phyloP scores from a whole-genome alignment of 1,140 invertebrate genomes.

The Tetraneura akinire region DNA sequence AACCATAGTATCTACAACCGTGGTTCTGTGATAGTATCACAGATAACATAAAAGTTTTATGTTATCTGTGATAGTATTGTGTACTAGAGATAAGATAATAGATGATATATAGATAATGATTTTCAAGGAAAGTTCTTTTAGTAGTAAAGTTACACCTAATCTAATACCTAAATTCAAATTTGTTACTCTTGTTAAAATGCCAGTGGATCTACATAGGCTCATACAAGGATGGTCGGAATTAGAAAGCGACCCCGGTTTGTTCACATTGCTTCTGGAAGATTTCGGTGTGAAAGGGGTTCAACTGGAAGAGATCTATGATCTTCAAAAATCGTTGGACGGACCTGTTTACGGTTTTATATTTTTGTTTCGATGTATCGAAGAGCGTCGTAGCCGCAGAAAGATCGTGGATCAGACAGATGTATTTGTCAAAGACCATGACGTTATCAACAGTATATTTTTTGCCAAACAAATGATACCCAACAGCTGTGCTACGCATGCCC shows the following conservation, averaged over 20 bases:
- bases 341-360: slow-evolving; percentile 96
- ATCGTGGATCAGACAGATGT: slow-evolving; percentile 88
- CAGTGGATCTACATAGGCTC: slow-evolving; percentile 79
- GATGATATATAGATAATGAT: too few species aligned
- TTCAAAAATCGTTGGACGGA: slow-evolving; percentile 90
- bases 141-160: too few species aligned
- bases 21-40: too few species aligned
- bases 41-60: too few species aligned
- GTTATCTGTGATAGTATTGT: too few species aligned
- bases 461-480: slow-evolving; percentile 98
- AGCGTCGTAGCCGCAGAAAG: slow-evolving; percentile 87
- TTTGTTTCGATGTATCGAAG: slow-evolving; percentile 96
- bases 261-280: slow-evolving; percentile 92
- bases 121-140: too few species aligned
- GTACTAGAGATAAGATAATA: too few species aligned
- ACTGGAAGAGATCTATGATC: slow-evolving; percentile 97
- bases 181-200: slow-evolving; percentile 63
- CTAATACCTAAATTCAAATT: slow-evolving; percentile 41
- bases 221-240: slow-evolving; percentile 94
- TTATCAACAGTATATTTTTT: slow-evolving; percentile 96
- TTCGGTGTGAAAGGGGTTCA: slow-evolving; percentile 96
- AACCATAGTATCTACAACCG: too few species aligned
- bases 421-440: slow-evolving; percentile 90
- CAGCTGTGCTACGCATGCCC: slow-evolving; percentile 94
- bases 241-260: slow-evolving; percentile 96